Percentiles rank a stretch among this genome's conserved stretches.
These are phyloP conservation scores for Euspilapteryx auroguttella DNA, from an alignment of 2,888 invertebrate genomes.

Conservation along the genomic window DNA sequence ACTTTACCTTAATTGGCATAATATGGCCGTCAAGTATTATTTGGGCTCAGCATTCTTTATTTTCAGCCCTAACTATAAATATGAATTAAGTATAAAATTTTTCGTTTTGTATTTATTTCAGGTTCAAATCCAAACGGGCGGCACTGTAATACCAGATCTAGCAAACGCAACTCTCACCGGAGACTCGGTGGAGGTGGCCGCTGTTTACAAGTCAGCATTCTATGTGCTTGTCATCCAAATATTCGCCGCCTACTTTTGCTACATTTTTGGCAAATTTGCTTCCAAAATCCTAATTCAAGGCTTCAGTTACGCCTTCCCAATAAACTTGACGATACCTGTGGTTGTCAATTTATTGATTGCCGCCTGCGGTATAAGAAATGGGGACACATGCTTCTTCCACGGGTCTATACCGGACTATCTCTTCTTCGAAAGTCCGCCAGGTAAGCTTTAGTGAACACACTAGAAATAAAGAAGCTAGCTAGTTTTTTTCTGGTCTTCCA, in stretches of 20 bases:
- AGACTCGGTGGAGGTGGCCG: conserved; percentile 72
- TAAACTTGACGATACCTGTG: conserved; percentile 89
- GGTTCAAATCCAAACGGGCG: conserved; percentile 64
- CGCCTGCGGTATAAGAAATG: conserved; percentile 83
- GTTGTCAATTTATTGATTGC: conserved; percentile 86
- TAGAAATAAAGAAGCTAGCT: background rate
- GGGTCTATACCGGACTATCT: conserved; percentile 84
- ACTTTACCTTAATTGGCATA: no score
- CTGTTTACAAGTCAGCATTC: conserved; percentile 71
- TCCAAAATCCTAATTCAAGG: conserved; percentile 97
- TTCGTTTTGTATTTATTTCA: conserved; percentile 23
- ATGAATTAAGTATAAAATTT: no score
- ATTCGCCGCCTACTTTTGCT: conserved; percentile 82
- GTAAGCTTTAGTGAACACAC: conserved; percentile 14
- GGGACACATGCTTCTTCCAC: conserved; percentile 87
- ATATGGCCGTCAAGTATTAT: no score
- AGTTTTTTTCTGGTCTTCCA: background rate
- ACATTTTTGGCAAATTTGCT: conserved; percentile 93
- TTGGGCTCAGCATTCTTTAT: no score
- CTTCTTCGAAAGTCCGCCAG: conserved; percentile 87
- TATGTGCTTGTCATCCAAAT: conserved; percentile 82
- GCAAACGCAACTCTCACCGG: conserved; percentile 75
- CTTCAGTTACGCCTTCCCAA: conserved; percentile 95
- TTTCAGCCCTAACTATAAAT: no score
- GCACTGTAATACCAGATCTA: conserved; percentile 70